Base-by-base conservation (phyloP, 2,113 vertebrate genomes). In the Enhydra lutris region DNA sequence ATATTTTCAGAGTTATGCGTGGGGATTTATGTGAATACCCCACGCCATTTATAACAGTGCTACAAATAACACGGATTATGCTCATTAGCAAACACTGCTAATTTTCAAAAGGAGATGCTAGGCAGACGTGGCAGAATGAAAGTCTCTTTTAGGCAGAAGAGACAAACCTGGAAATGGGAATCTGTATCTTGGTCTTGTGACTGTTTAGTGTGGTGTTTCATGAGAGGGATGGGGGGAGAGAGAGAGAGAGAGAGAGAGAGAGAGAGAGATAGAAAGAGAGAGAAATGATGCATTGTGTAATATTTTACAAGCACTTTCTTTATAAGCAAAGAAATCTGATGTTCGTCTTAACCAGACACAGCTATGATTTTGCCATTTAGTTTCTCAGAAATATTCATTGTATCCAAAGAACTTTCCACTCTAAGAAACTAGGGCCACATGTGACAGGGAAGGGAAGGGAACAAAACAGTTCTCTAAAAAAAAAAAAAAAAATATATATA, bases 11-110 rank as follows among this genome's bases (percentile, higher is more conserved):
- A 85, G 89, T 91, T 92, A 18, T 36, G 71, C 31, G 7, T 89
- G 86, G 74, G 92, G 97, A 97, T 98, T 97, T 90, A 93, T 55
- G 59, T 63, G 36, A 3, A 74, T 78, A 90, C 87, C 61, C 92
- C 17, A 84, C 79, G 80, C 92, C 95, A 90, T 97, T 98, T 98
- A 95, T 96, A 97, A 94, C 96, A 93, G 59, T 61, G 83, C 81
- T 94, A 73, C 90, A 97, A 91, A 93, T 90, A 71, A 57, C 50
- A 20, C 90, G 73, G 47, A 89, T 98, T 97, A 97, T 67, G 92
- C 76, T 96, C 96, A 96, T 82, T 98, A 94, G 95, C 85, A 97
- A 97, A 92, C 86, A 79, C 63, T 57, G 78, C 0, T 13, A 92
- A 92, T 85, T 95, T 74, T 7, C 1, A 45, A 0, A 6, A 92